A percentile compares a stretch with the other conserved stretches of the same genome.
Conservation (phyloP, 2,113 vertebrate genomes). For the Chauna torquata region DNA sequence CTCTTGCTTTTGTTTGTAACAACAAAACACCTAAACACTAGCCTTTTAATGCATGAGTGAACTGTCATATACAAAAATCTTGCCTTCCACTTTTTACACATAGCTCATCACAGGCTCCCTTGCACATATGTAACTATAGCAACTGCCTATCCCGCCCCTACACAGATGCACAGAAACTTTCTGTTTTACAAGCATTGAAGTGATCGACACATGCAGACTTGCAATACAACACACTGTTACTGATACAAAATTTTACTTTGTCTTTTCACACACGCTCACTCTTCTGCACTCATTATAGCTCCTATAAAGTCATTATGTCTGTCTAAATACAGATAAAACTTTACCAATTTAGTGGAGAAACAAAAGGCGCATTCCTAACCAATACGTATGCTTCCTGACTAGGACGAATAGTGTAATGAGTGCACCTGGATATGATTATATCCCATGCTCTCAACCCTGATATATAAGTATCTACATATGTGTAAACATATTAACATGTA, state of each 20-base stretch:
- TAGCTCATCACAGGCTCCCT: background rate
- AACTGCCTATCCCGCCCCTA: background rate
- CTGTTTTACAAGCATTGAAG: background rate
- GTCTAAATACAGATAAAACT: background rate
- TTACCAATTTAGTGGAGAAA: background rate
- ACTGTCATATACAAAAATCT: background rate
- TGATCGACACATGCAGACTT: background rate
- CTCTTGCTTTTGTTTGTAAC: background rate
- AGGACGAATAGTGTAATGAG: background rate
- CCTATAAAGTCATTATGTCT: background rate
- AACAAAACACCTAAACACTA: background rate
- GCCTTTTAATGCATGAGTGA: rapidly evolving
- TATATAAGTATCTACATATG: background rate
- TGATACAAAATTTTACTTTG: background rate
- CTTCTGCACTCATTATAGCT: background rate
- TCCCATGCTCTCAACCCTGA: background rate
- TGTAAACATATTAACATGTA: background rate
- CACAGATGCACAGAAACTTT: rapidly evolving
- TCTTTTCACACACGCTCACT: background rate
- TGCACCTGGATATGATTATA: background rate
- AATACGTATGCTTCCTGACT: background rate
- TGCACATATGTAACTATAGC: background rate
- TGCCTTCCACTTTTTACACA: rapidly evolving
- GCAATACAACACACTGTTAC: background rate
- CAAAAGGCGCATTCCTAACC: background rate